Evolutionary conservation across 2,113 vertebrate species (phyloP).

Genomic region (Microcebus jonahi): DNA sequence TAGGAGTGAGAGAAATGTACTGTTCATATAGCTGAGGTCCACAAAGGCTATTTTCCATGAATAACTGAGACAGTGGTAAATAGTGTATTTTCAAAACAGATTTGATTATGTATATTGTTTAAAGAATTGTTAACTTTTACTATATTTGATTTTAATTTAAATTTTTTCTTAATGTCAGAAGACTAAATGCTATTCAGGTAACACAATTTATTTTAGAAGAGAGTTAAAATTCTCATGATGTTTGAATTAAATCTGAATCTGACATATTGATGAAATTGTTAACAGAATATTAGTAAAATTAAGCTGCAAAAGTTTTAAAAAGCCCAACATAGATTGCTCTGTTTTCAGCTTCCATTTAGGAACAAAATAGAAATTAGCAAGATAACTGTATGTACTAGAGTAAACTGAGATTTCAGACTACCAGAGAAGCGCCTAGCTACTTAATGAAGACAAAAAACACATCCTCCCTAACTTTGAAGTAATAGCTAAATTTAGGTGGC

Average conservation of each 20-base stretch:
- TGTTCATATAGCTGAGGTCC: background rate
- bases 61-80: background rate
- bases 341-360: background rate
- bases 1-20: background rate
- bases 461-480: conserved; percentile 7
- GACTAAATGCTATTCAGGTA: background rate
- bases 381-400: background rate
- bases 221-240: background rate
- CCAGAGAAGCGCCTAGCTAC: background rate
- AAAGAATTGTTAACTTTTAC: background rate
- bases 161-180: background rate
- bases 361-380: background rate
- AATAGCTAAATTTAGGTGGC: background rate
- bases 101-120: background rate
- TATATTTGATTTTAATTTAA: background rate
- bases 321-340: background rate
- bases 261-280: background rate
- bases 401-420: background rate
- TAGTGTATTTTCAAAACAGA: background rate
- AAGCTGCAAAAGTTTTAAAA: background rate
- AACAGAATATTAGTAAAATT: background rate
- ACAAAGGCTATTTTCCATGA: background rate
- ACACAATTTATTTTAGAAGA: background rate
- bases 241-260: conserved; percentile 5
- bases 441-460: conserved; percentile 25